Base-by-base conservation (phyloP, 2,797 vertebrate species). In the Acanthiza pusilla region DNA sequence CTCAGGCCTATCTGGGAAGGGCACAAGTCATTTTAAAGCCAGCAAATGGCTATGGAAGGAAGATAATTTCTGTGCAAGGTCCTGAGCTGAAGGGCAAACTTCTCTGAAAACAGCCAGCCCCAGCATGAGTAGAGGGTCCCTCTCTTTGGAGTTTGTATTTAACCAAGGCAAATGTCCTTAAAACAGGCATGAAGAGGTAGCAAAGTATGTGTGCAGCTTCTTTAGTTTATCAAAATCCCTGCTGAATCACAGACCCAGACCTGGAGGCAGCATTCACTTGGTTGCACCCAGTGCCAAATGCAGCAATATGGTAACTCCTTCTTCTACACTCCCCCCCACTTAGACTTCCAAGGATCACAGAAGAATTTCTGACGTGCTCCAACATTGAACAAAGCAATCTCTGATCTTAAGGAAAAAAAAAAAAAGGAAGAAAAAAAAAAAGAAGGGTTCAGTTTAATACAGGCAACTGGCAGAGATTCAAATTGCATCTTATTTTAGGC, bases 321-420 rank as follows among this genome's bases (percentile, higher is more conserved):
- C 78, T 85, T 84, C 72, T 76, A 71, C 27, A 23, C 23, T 65
- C 40, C 54, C 54, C 67, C 62, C 61, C 13, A 6, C 61, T 89
- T 42, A 73, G n/a, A 54, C 86, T 89, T 93, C 75, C 81, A 89
- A 87, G 71, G 86, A 73, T 93, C 83, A 55, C 84, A 95, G 78
- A 95, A 94, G 84, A 93, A 97, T 96, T 96, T 92, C 95, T 95
- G 81, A 93, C 87, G 4, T 96, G 96, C 95, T 96, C 80, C 55
- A 84, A 91, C 91, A 94, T 2, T 88, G 94, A 95, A 95, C 94
- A 95, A 96, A 96, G 94, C 63, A 94, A 92, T 86, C 87, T 95
- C 92, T 94, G 87, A 97, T 94, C 89, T 94, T 90, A 76, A 76
- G 58, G 19, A 5, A 3, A 1, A 16, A 48, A 81, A 80, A 55